A percentile compares a stretch with the other conserved stretches of the same genome.
Conservation (phyloP, 2,797 vertebrate genomes). For the Poeciliopsis infans region DNA sequence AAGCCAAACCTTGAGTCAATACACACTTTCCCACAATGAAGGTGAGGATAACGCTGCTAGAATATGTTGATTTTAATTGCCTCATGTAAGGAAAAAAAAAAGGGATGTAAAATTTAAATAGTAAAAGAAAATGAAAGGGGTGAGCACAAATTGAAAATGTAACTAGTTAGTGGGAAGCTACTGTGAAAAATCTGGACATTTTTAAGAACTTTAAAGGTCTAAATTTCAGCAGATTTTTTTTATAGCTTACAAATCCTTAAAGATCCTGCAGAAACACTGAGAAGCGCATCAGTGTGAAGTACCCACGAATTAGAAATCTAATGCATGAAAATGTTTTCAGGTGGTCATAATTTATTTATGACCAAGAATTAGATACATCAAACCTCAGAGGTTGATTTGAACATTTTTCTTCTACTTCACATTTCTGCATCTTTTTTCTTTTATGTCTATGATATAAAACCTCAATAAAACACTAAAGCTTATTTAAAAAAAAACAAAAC, state of each 20-base stretch:
- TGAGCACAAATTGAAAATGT: background rate
- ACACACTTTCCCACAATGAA: background rate
- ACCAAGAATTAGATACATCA: background rate
- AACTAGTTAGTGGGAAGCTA: background rate
- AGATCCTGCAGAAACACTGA: background rate
- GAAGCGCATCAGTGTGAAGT: background rate
- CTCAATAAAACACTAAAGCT: background rate
- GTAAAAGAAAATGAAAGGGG: too few relatives aligned
- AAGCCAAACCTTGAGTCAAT: slow-evolving; percentile 1
- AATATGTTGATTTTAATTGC: background rate
- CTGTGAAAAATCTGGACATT: background rate
- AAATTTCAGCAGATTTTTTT: background rate
- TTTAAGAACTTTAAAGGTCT: background rate
- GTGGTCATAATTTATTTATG: background rate
- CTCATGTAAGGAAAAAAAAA: background rate
- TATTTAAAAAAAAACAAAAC: background rate
- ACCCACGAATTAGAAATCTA: background rate
- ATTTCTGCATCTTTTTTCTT: background rate
- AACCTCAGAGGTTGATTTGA: background rate
- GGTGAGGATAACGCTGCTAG: background rate
- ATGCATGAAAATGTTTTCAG: background rate
- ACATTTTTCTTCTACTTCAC: background rate
- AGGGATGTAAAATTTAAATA: background rate
- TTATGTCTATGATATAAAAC: background rate
- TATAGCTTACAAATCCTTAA: background rate